phyloP scores from a whole-genome alignment of 64 coral and sea anemone species.

The Stichodactyla helianthus region DNA sequence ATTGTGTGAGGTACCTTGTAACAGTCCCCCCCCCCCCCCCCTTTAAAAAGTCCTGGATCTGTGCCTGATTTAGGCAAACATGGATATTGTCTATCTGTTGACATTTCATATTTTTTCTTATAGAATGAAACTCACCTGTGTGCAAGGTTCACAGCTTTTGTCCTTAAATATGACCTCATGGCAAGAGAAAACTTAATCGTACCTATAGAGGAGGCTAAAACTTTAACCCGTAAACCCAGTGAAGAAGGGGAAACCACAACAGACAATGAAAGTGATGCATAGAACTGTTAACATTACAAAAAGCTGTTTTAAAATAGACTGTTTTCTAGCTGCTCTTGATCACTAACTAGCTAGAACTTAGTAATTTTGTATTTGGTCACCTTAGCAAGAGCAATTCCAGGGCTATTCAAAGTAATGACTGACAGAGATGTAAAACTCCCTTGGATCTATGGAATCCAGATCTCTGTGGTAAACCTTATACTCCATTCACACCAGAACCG shows the following conservation, averaged over 20 bases:
- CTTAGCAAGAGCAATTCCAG: no score
- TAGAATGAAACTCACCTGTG: conserved; percentile 90
- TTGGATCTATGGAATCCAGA: no score
- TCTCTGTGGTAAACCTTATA: no score
- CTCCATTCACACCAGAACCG: no score
- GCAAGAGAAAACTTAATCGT: conserved; percentile 96
- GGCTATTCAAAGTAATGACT: no score
- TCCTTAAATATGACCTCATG: conserved; percentile 96
- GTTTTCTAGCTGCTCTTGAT: no score
- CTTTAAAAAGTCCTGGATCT: no score
- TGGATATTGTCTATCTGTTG: background rate
- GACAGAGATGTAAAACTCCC: no score
- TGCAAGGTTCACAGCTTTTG: conserved; percentile 87
- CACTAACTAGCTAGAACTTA: no score
- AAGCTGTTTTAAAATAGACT: background rate
- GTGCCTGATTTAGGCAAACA: background rate
- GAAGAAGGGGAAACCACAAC: background rate
- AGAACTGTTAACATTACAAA: background rate
- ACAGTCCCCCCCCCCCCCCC: no score
- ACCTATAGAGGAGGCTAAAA: conserved; percentile 54
- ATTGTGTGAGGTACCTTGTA: no score
- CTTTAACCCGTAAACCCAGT: conserved; percentile 7
- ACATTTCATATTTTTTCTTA: background rate
- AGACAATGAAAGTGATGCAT: background rate
- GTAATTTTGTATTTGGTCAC: no score